Conservation (phyloP, 2,797 vertebrate genomes). For the Novumbra hubbsi region DNA sequence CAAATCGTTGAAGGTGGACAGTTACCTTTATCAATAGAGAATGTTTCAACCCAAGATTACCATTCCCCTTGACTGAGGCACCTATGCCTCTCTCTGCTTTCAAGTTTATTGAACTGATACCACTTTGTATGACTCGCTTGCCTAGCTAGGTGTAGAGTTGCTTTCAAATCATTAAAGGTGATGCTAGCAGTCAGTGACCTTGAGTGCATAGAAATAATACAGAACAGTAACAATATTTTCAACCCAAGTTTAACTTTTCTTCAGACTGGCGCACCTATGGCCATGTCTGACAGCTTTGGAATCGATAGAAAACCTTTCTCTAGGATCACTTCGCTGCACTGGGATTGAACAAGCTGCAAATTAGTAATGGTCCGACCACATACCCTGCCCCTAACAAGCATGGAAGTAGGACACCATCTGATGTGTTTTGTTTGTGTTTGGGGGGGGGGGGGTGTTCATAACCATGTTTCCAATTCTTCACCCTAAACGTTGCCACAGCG, state of each 20-base stretch:
- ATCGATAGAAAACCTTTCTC: neutral
- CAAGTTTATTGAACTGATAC: neutral
- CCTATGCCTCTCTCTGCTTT: neutral
- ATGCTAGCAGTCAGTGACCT: neutral
- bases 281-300: neutral
- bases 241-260: neutral
- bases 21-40: constrained; percentile 47
- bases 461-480: constrained; percentile 4
- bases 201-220: neutral
- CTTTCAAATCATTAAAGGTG: neutral
- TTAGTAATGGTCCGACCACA: neutral
- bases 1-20: constrained; percentile 61
- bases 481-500: constrained; percentile 53
- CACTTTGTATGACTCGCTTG: neutral
- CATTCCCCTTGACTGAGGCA: neutral
- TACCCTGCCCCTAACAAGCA: neutral
- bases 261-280: neutral
- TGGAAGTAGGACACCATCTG: neutral
- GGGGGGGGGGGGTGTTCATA: neutral
- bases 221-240: neutral
- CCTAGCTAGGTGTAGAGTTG: neutral
- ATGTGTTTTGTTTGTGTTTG: neutral
- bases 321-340: neutral
- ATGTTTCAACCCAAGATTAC: neutral
- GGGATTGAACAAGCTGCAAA: neutral